These are phyloP conservation scores for Perca flavescens DNA, from an alignment of 2,113 vertebrate species.

Conservation along the genomic window DNA sequence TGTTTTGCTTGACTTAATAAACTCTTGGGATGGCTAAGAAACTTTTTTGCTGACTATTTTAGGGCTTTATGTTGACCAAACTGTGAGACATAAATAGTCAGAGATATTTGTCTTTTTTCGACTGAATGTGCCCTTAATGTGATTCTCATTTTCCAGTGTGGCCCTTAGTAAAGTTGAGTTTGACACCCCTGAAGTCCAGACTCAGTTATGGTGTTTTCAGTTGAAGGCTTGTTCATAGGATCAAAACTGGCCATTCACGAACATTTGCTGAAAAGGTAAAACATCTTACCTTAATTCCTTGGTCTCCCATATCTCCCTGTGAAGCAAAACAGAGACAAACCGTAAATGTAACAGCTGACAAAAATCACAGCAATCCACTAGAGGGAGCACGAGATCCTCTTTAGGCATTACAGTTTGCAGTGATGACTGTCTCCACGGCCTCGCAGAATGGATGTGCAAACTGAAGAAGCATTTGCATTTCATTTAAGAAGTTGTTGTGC, in stretches of 20 bases:
- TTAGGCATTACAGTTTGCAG: too few relatives aligned
- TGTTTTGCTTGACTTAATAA: too few relatives aligned
- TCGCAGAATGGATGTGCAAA: not conserved
- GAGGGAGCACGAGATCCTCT: conserved; percentile 38
- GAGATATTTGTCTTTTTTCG: too few relatives aligned
- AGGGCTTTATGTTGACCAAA: too few relatives aligned
- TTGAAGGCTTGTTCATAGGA: not conserved
- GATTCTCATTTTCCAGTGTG: too few relatives aligned
- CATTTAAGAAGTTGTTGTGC: not conserved
- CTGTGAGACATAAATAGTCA: too few relatives aligned
- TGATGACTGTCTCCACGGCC: not conserved
- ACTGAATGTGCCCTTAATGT: too few relatives aligned
- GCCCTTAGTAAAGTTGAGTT: too few relatives aligned
- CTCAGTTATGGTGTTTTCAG: not conserved
- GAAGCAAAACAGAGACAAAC: conserved; percentile 35
- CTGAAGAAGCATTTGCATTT: not conserved
- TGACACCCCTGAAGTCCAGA: not conserved
- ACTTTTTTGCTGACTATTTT: too few relatives aligned
- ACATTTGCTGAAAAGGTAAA: not conserved
- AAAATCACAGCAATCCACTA: conserved; percentile 30
- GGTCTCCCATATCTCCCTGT: conserved; percentile 76
- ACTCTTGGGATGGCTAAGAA: too few relatives aligned
- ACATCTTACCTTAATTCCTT: conserved; percentile 76
- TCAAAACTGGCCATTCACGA: not conserved
- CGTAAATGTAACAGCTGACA: not conserved